Percentiles rank a stretch among this genome's conserved stretches.
Evolutionary conservation across 2,113 vertebrate species (phyloP).

Genomic region (Odocoileus virginianus): DNA sequence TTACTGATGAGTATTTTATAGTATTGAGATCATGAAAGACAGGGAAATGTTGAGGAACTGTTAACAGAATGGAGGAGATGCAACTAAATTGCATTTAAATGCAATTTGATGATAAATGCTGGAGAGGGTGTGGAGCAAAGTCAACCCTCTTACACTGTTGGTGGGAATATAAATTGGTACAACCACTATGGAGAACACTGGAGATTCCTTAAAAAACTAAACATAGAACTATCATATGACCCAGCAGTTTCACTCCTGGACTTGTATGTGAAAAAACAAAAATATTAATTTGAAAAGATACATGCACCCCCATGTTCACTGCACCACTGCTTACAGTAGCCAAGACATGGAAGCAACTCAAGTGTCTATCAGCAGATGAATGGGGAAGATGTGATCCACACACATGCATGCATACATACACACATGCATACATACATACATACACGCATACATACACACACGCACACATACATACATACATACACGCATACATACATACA

Average conservation of each 20-base stretch:
- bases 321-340: neutral
- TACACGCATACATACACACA: no score
- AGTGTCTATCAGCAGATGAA: neutral
- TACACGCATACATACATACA: no score
- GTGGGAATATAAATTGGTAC: neutral
- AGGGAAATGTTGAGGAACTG: neutral
- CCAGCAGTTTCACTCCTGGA: neutral
- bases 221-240: neutral
- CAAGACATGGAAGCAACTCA: neutral
- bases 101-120: neutral
- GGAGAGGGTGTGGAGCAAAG: neutral
- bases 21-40: neutral
- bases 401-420: no score
- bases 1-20: neutral
- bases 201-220: neutral
- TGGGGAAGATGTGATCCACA: neutral
- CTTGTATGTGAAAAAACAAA: neutral
- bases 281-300: neutral
- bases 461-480: fast-evolving
- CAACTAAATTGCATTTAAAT: neutral
- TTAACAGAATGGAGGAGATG: neutral
- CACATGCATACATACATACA: no score
- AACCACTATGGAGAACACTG: neutral
- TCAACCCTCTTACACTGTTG: neutral
- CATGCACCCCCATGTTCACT: neutral